Evolutionary conservation across 2,113 vertebrate species (phyloP), one percentile per base, ranked within the genome.

Genomic region (Myiagra hebetior): DNA sequence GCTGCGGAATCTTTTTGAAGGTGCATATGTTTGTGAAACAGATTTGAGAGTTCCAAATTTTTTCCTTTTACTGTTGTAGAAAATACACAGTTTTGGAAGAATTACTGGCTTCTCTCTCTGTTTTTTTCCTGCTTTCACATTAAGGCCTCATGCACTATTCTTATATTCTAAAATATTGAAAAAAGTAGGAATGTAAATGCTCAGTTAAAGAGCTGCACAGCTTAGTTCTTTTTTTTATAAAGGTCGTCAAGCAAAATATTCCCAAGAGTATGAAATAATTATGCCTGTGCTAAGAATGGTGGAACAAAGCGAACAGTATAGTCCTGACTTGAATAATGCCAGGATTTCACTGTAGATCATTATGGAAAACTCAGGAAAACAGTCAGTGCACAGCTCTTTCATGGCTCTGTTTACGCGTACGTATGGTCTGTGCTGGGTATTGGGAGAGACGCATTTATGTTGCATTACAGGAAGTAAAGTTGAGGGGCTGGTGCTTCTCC

Each of bases 281-380:
- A 56, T 49, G 93, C 73, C 31, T 44, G 39, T 53, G 85, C 63
- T 88, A 93, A 92, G 83, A 86, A 77, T 30, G 2, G 24, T 83
- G 78, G 72, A 93, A 95, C 86, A 88, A 95, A 89, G 89, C 23
- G 1, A 55, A 74, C 42, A 17, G 76, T 86, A 63, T 90, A 65
- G 55, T 62, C 85, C 85, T 68, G 83, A 75, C 77, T 64, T 90
- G 73, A 92, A 67, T 89, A 92, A 94, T 86, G 86, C 24, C 80
- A 87, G 91, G 76, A 89, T 93, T 96, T 93, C 91, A 82, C 60
- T 94, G 92, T 41, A 87, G 85, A 89, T 56, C 69, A 13, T 41
- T 81, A 78, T 81, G 73, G 83, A 93, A 95, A 88, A 93, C 78
- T 93, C 92, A 69, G 86, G 95, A 93, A 93, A 84, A 52, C 35